A percentile compares a stretch with the other conserved stretches of the same genome.
Conservation (phyloP, 2,113 vertebrate species). For the Catharus fuscescens region DNA sequence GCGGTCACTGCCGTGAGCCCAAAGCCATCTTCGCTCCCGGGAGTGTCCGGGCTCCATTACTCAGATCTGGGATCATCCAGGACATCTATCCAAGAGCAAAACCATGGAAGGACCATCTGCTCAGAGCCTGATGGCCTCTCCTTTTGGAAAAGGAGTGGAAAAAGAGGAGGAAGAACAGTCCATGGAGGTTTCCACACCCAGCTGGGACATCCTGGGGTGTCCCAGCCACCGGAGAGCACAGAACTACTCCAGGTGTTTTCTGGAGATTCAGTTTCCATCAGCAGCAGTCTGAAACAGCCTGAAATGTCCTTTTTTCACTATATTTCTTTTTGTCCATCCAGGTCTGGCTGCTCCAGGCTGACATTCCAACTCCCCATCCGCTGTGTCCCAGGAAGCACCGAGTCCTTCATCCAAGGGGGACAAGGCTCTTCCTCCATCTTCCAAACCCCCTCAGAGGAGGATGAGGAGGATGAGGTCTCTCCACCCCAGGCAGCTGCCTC, state of each 20-base stretch:
- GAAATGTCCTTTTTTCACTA: not conserved
- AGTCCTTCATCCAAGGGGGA: not conserved
- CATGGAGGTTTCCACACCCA: not conserved
- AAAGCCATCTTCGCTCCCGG: too few relatives aligned
- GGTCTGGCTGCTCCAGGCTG: not conserved
- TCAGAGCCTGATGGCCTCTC: not conserved
- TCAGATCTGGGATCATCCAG: accelerated
- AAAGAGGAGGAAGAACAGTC: not conserved
- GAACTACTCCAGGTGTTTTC: not conserved
- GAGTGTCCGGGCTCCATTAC: accelerated
- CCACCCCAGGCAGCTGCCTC: not conserved
- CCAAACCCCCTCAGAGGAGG: not conserved
- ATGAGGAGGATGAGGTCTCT: not conserved
- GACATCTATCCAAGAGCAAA: not conserved
- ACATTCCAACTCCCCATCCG: accelerated
- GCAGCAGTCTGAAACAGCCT: not conserved
- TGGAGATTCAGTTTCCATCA: not conserved
- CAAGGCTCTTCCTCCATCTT: not conserved
- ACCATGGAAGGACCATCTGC: not conserved
- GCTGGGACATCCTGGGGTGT: accelerated
- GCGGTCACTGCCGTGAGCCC: accelerated
- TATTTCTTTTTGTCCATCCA: not conserved
- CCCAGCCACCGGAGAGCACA: not conserved
- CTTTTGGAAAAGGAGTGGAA: not conserved
- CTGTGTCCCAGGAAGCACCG: not conserved